Evolutionary conservation across 2,113 vertebrate species (phyloP).

Genomic region (Origma solitaria): DNA sequence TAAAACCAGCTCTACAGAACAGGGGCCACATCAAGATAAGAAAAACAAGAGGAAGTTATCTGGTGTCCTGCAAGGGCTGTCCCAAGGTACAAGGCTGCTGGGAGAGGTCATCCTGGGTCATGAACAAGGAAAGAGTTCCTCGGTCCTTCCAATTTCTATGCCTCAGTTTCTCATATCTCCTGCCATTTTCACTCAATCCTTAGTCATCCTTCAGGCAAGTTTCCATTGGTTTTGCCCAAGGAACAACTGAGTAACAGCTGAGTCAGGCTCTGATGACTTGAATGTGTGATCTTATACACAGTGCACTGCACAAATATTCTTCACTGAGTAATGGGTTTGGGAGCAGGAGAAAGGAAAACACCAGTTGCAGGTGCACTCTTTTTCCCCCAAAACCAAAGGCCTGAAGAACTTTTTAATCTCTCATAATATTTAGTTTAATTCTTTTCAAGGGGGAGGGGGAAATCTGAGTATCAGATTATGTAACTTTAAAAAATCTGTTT

Average conservation of each 20-base stretch:
- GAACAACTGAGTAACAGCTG: conserved; percentile 43
- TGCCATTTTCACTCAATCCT: background rate
- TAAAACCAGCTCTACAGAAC: background rate
- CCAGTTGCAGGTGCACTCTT: conserved; percentile 11
- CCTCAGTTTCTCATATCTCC: background rate
- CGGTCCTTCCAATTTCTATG: background rate
- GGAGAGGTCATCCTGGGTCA: background rate
- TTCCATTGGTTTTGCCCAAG: background rate
- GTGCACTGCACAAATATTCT: background rate
- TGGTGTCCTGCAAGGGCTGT: background rate
- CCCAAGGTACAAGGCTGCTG: background rate
- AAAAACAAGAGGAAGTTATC: background rate
- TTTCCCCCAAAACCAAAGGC: background rate
- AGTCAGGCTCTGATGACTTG: conserved; percentile 10
- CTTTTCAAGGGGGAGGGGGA: background rate
- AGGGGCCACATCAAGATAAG: background rate
- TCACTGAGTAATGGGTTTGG: background rate
- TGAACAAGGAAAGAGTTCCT: background rate
- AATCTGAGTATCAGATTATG: conserved; percentile 48
- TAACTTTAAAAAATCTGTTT: conserved; percentile 64
- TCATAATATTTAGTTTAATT: conserved; percentile 53
- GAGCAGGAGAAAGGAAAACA: conserved; percentile 22
- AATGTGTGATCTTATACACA: background rate
- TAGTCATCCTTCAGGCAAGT: background rate
- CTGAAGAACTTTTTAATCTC: background rate